Conservation (phyloP, 2,888 invertebrate species). For the Zelleria hepariella region DNA sequence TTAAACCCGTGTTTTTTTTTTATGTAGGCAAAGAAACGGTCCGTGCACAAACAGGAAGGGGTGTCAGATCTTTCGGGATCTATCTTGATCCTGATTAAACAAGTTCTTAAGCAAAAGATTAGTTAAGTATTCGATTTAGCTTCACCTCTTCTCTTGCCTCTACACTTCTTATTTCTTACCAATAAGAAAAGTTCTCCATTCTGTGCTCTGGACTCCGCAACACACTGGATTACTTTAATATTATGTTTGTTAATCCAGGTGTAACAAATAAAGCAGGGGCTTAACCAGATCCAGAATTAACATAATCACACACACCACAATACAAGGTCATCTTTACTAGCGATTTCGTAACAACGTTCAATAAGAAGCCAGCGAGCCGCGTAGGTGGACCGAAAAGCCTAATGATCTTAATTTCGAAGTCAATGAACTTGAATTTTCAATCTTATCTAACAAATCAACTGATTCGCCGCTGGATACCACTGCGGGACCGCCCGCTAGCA, state of each 20-base stretch:
- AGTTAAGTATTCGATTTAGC: no score
- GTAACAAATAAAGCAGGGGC: not conserved
- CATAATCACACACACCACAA: not conserved
- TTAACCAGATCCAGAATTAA: not conserved
- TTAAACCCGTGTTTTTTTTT: no score
- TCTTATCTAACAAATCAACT: not conserved
- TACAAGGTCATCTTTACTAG: not conserved
- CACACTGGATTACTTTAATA: not conserved
- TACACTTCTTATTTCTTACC: no score
- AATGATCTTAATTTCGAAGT: slow-evolving; percentile 3
- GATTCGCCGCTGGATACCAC: not conserved
- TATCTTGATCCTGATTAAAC: no score
- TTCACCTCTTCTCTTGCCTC: no score
- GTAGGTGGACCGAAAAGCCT: not conserved
- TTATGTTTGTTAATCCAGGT: not conserved
- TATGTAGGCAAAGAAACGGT: no score
- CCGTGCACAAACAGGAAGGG: no score
- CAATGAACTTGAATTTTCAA: slow-evolving; percentile 7
- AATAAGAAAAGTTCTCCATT: no score
- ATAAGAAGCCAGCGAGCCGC: not conserved
- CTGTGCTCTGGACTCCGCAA: no score
- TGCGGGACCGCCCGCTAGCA: not conserved
- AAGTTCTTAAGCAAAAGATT: no score
- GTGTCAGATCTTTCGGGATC: no score
- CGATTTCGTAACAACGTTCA: not conserved